Evolutionary conservation across 2,797 vertebrate genomes (phyloP), one percentile per base, ranked within the genome.

Genomic region (Arrhamphus sclerolepis): DNA sequence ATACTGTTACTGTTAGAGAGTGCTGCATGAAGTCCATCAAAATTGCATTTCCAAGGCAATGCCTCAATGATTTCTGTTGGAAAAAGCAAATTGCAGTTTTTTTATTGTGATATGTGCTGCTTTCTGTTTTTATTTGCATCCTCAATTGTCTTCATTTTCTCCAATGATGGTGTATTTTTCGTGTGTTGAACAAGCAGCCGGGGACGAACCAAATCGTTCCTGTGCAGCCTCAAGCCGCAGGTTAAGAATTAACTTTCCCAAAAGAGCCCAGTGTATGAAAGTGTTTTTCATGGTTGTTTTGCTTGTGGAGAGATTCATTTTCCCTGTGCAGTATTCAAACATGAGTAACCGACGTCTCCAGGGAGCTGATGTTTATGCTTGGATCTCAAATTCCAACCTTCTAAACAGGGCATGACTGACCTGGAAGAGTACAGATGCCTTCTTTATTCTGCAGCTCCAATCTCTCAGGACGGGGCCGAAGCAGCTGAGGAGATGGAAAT

Each of bases 401-500:
- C 80, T 84, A 90, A 90, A 89, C 86, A 83, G 86, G 84, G 86
- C 85, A 86, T 73, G 77, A 77, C 87, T 89, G 89, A 91, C 90
- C 87, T 89, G 89, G 75, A 90, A 84, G 77, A 90, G 86, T 85
- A 93, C 89, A 93, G 88, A 92, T 89, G 83, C 85, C 80, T 78
- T 82, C 87, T 93, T 91, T 92, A 88, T 91, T 89, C 87, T 70
- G 51, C 74, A 39, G 69, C 77, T 93, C 92, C 92, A 91, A 88
- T 83, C 75, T 87, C 85, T 79, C 90, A 93, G 90, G 85, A 84
- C 77, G 80, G 81, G 79, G 89, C 90, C 83, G 86, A 75, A 81
- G 91, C 90, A 92, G 91, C 91, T 92, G 88, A 91, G 89, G 89
- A 92, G 87, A 91, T 48, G 89, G 90, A 92, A 91, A 68, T 57